These are phyloP conservation scores for Amyelois transitella DNA, from an alignment of 1,140 invertebrate species.

Conservation along the genomic window DNA sequence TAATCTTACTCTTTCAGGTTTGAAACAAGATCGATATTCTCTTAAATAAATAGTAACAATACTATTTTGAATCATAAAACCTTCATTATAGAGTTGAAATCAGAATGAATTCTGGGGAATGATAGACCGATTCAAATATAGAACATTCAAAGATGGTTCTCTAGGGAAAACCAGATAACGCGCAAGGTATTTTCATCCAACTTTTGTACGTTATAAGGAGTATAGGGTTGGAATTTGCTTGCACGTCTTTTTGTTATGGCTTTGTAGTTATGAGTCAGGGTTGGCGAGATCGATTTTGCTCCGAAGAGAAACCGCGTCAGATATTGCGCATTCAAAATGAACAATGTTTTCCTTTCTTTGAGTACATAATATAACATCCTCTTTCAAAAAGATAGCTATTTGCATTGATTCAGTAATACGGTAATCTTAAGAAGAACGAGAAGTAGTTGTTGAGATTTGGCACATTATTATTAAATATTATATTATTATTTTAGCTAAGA, in stretches of 20 bases:
- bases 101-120: constrained; percentile 21
- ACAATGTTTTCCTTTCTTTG: not conserved
- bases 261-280: constrained; percentile 24
- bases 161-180: constrained; percentile 56
- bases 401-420: no score
- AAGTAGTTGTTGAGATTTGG: no score
- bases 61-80: not conserved
- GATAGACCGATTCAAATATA: constrained; percentile 66
- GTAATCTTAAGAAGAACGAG: no score
- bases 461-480: no score
- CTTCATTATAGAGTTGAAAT: constrained; percentile 19
- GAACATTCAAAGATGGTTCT: constrained; percentile 68
- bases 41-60: constrained; percentile 35
- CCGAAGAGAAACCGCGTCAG: constrained; percentile 44
- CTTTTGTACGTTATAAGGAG: not conserved
- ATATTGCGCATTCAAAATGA: constrained; percentile 35
- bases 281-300: constrained; percentile 59
- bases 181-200: constrained; percentile 27
- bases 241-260: constrained; percentile 17
- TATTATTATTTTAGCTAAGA: no score
- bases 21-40: constrained; percentile 68
- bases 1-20: constrained; percentile 18
- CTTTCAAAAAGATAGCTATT: no score
- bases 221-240: constrained; percentile 25
- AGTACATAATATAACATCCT: not conserved